Evolutionary conservation across 2,797 vertebrate species (phyloP).

Genomic region (Tragelaphus oryx): DNA sequence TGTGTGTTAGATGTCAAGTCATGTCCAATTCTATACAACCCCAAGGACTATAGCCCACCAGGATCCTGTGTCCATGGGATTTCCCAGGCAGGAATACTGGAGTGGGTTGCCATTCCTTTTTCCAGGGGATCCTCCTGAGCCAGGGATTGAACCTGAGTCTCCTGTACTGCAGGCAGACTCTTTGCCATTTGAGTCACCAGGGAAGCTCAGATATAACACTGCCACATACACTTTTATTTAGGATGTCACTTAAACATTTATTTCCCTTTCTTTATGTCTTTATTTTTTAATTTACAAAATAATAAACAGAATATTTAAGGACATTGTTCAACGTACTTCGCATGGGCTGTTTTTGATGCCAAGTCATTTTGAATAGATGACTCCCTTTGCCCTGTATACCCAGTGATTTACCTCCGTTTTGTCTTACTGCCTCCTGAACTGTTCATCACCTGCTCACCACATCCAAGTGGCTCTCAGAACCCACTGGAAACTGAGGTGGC

Average conservation of each 20-base stretch:
- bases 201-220: background rate
- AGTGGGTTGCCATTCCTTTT: background rate
- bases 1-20: background rate
- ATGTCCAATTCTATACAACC: background rate
- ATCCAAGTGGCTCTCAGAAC: background rate
- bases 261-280: background rate
- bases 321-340: background rate
- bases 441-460: background rate
- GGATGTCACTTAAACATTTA: background rate
- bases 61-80: background rate
- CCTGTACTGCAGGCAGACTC: background rate
- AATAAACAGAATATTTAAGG: background rate
- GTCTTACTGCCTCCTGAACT: background rate
- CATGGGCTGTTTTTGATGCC: background rate
- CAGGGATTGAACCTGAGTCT: background rate
- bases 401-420: background rate
- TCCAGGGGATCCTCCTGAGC: background rate
- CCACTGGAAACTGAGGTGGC: background rate
- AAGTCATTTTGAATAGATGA: background rate
- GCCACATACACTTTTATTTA: background rate
- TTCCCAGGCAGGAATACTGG: background rate
- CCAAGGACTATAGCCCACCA: background rate
- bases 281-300: background rate
- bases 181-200: background rate
- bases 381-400: background rate